Base-by-base conservation (phyloP, 2,113 vertebrate genomes). In the Motacilla tschutschensis region DNA sequence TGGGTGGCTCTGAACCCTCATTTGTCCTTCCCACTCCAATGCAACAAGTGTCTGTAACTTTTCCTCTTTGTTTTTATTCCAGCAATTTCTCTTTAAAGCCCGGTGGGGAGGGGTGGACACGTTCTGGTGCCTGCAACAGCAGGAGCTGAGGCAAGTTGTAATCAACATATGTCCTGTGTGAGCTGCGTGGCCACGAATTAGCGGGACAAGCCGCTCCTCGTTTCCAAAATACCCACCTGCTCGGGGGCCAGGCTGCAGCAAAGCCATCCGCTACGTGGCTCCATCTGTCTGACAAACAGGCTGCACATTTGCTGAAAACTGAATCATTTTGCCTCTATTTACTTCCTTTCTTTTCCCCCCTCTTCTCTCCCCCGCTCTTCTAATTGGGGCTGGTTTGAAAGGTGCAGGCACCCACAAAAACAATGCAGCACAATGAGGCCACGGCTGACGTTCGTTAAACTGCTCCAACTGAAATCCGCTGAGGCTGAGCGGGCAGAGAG, bases 31-130 rank as follows among this genome's bases (percentile, higher is more conserved):
- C 48, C 63, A 12, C 88, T 87, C 59, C 41, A 60, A 20, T 0
- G 65, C 93, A 95, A 95, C 92, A 95, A 95, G 93, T 93, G 81
- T 86, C 90, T 76, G 71, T 86, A 93, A 92, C 88, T 92, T 94
- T 82, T 89, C 43, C 60, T 31, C 51, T 91, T 86, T 88, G 74
- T 86, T 91, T 92, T 84, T 79, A 50, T 90, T 78, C 83, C 75
- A 76, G 86, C n/a, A n/a, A 79, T 82, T 77, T 60, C 69, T 83
- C 80, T 73, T 31, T 64, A 47, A 76, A 63, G 41, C 14, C 12
- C 0, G 0, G 44, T 16, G 76, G 64, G 74, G 83, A 83, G 44
- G 83, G 77, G 55, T 9, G 44, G 86, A 65, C 75, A 26, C 1
- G 33, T 65, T 80, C 58, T 8, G 59, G 53, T 77, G 81, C 84